Conservation (phyloP, 2,797 vertebrate genomes). For the Arnoldichthys spilopterus region DNA sequence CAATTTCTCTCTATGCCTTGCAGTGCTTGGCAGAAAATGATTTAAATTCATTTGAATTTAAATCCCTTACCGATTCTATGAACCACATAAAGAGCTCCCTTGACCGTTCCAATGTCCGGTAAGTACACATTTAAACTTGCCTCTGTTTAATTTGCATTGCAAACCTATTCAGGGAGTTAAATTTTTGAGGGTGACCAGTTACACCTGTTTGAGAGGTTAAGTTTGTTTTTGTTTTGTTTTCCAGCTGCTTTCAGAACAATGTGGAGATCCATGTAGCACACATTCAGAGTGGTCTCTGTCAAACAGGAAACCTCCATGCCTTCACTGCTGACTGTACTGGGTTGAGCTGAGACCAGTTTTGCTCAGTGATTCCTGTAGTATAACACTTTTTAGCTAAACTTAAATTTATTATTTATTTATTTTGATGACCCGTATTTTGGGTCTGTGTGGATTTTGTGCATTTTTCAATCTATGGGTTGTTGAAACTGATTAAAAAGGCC, state of each 20-base stretch:
- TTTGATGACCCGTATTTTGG: neutral
- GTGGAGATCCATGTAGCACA: conserved; percentile 86
- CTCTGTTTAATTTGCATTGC: neutral
- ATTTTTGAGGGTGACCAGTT: neutral
- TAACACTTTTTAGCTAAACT: neutral
- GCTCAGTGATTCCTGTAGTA: neutral
- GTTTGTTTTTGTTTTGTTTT: neutral
- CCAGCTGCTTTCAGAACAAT: neutral
- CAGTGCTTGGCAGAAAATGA: neutral
- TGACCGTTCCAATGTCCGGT: neutral
- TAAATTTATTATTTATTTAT: neutral
- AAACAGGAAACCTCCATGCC: conserved; percentile 75
- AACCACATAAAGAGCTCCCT: neutral
- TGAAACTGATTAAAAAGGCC: neutral
- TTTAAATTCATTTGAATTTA: neutral
- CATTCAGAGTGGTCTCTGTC: conserved; percentile 86
- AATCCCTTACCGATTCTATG: neutral
- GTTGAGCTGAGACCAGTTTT: neutral
- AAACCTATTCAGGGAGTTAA: neutral
- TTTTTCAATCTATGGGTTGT: neutral
- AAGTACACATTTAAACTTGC: neutral
- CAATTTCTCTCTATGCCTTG: neutral
- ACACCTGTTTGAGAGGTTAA: neutral
- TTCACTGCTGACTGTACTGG: neutral
- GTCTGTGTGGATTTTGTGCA: neutral